These are phyloP conservation scores for Mesocentrotus franciscanus DNA, from an alignment of 53 echinoderm and acorn worm species.

Conservation along the genomic window DNA sequence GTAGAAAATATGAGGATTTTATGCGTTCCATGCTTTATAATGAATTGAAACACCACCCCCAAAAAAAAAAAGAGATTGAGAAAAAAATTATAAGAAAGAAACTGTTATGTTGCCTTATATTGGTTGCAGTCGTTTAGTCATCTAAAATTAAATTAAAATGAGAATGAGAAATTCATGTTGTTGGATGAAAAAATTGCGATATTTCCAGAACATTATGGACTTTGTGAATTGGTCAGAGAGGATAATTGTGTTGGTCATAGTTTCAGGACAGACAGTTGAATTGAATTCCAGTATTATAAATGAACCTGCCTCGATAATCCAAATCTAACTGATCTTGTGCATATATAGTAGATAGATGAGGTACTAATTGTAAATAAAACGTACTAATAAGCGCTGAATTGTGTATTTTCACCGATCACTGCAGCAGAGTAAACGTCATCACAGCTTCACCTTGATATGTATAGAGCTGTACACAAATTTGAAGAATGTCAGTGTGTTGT, in stretches of 20 bases:
- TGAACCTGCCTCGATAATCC: background rate
- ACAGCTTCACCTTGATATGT: constrained; percentile 58
- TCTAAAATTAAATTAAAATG: too few relatives aligned
- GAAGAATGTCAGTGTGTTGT: constrained; percentile 23
- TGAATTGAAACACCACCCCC: background rate
- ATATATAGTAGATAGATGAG: background rate
- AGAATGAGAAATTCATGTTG: too few relatives aligned
- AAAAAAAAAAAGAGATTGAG: background rate
- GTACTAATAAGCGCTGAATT: constrained; percentile 57
- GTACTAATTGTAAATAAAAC: constrained; percentile 18
- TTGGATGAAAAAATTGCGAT: too few relatives aligned
- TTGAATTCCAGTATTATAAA: background rate
- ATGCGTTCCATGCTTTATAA: too few relatives aligned
- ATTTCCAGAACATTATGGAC: background rate
- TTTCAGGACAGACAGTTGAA: background rate
- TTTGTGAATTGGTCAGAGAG: background rate
- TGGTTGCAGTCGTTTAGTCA: too few relatives aligned
- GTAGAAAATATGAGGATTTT: too few relatives aligned
- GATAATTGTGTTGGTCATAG: background rate
- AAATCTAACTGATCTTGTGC: background rate
- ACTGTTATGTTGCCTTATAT: too few relatives aligned
- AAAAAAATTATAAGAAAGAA: too few relatives aligned
- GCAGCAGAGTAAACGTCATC: constrained; percentile 64
- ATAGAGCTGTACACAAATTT: constrained; percentile 63
- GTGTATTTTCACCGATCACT: constrained; percentile 59